A percentile compares a stretch with the other conserved stretches of the same genome.
Evolutionary conservation across 2,888 invertebrate species (phyloP).

Genomic region (Biston stratarius): DNA sequence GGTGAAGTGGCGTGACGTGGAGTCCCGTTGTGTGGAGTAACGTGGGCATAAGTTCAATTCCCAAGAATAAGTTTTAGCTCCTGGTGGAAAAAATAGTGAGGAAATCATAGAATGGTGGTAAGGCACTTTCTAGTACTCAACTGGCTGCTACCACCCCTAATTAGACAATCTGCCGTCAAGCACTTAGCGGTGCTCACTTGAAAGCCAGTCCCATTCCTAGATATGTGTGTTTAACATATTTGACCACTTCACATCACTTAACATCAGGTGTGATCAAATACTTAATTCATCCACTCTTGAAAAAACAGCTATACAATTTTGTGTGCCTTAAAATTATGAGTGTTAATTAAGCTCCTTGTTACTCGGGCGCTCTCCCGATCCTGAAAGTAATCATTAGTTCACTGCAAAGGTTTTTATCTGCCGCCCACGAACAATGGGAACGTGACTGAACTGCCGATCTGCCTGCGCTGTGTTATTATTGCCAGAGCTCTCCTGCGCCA

Average conservation of each 20-base stretch:
- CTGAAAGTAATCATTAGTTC: slow-evolving; percentile 81
- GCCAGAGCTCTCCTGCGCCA: slow-evolving; percentile 31
- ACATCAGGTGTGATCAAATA: too few species aligned
- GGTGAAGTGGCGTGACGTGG: too few species aligned
- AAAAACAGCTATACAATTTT: neutral
- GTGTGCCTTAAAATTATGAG: slow-evolving; percentile 58
- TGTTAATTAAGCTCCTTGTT: slow-evolving; percentile 81
- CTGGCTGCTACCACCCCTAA: too few species aligned
- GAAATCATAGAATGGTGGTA: too few species aligned
- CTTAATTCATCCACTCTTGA: neutral
- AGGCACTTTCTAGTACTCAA: too few species aligned
- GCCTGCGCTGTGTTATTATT: slow-evolving; percentile 59
- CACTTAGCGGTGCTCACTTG: too few species aligned
- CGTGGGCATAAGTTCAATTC: too few species aligned
- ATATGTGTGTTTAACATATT: neutral
- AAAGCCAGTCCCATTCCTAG: too few species aligned
- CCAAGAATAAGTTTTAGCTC: too few species aligned
- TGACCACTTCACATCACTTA: neutral
- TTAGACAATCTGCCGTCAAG: too few species aligned
- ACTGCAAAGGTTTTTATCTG: slow-evolving; percentile 79
- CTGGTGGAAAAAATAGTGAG: too few species aligned
- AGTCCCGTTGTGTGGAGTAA: too few species aligned
- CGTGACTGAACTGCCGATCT: slow-evolving; percentile 81
- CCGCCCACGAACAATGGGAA: slow-evolving; percentile 80
- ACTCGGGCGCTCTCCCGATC: slow-evolving; percentile 63